Evolutionary conservation across 2,113 vertebrate genomes (phyloP).

Genomic region (Tragelaphus imberbis): DNA sequence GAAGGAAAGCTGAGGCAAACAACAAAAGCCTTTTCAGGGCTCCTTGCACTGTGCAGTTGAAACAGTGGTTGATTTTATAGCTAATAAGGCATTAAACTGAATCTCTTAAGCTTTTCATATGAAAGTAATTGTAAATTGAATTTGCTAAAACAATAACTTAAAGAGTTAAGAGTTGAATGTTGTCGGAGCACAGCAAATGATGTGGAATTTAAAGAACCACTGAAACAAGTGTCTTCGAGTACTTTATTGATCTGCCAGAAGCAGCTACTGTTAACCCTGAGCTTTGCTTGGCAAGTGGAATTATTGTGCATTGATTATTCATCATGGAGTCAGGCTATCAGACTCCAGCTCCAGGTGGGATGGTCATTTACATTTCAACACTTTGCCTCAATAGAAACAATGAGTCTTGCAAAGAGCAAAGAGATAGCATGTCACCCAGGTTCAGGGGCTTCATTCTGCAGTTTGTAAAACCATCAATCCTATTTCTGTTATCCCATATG

Average conservation of each 20-base stretch:
- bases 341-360: neutral
- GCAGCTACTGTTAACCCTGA: neutral
- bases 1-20: neutral
- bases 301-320: conserved; percentile 35
- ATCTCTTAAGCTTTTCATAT: conserved; percentile 35
- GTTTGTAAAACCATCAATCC: neutral
- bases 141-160: conserved; percentile 62
- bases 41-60: neutral
- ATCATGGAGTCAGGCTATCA: neutral
- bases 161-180: conserved; percentile 43
- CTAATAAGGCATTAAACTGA: conserved; percentile 39
- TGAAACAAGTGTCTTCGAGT: conserved; percentile 34
- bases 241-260: neutral
- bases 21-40: neutral
- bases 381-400: neutral
- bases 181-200: conserved; percentile 46
- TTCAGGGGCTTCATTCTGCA: neutral
- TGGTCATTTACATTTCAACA: neutral
- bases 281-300: neutral
- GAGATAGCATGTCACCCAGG: neutral
- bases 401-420: neutral
- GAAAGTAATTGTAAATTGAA: conserved; percentile 51
- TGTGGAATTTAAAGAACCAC: neutral
- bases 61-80: conserved; percentile 30
- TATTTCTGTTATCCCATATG: neutral